Evolutionary conservation across 2,888 invertebrate genomes (phyloP).

Genomic region (Acanthococcus lagerstroemiae): DNA sequence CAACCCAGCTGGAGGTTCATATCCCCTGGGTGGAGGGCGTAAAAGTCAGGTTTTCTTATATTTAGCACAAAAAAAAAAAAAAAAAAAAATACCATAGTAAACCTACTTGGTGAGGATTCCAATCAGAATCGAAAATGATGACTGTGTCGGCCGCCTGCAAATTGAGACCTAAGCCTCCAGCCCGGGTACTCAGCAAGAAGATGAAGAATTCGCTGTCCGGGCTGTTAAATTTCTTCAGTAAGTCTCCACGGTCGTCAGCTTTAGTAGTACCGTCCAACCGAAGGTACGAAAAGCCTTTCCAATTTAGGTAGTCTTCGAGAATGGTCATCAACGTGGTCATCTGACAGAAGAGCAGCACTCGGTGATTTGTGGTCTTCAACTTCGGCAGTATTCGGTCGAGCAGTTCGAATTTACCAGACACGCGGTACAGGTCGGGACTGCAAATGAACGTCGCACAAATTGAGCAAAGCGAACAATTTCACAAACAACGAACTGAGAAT

Average conservation of each 20-base stretch:
- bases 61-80: not conserved
- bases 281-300: slow-evolving; percentile 79
- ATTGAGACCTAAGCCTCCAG: slow-evolving; percentile 96
- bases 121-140: slow-evolving; percentile 97
- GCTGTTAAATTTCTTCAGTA: slow-evolving; percentile 83
- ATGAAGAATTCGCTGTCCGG: slow-evolving; percentile 85
- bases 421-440: slow-evolving; percentile 75
- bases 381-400: slow-evolving; percentile 95
- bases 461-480: not conserved
- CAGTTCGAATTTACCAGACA: slow-evolving; percentile 95
- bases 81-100: not conserved
- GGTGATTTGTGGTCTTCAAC: slow-evolving; percentile 78
- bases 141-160: slow-evolving; percentile 98
- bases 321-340: slow-evolving; percentile 99
- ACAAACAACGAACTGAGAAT: not conserved
- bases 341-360: slow-evolving; percentile 98
- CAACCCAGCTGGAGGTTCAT: no score
- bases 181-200: slow-evolving; percentile 91
- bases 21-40: no score
- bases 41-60: no score
- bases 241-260: slow-evolving; percentile 94
- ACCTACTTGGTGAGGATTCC: slow-evolving; percentile 95
- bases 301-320: slow-evolving; percentile 93
- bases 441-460: slow-evolving; percentile 3
- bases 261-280: slow-evolving; percentile 96